Conservation (phyloP, 1,140 invertebrate genomes). For the Pseudomyrmex cubaensis region DNA sequence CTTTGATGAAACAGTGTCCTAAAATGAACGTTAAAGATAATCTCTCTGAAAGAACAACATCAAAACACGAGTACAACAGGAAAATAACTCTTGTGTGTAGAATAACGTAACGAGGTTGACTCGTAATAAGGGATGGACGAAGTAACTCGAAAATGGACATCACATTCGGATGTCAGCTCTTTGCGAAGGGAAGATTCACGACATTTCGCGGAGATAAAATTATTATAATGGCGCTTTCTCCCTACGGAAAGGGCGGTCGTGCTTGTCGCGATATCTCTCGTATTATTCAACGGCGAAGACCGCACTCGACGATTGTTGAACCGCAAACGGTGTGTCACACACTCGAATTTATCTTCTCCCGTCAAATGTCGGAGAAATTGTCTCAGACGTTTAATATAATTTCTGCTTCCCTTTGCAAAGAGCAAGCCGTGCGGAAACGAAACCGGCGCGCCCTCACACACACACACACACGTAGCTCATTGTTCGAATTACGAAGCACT, state of each 20-base stretch:
- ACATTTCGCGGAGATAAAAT: slow-evolving; percentile 22
- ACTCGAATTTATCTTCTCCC: slow-evolving; percentile 43
- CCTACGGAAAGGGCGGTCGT: too few species aligned
- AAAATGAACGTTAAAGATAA: too few species aligned
- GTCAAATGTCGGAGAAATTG: slow-evolving; percentile 37
- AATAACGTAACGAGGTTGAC: background rate
- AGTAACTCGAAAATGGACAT: background rate
- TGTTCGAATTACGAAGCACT: background rate
- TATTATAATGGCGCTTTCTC: background rate
- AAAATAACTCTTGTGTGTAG: background rate
- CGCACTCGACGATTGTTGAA: slow-evolving; percentile 24
- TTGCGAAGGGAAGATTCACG: background rate
- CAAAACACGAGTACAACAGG: too few species aligned
- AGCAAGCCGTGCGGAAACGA: background rate
- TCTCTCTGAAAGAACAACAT: too few species aligned
- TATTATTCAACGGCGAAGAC: slow-evolving; percentile 24
- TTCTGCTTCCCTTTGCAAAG: background rate
- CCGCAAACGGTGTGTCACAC: background rate
- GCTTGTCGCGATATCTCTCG: background rate
- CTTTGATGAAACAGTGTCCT: too few species aligned
- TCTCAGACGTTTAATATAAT: slow-evolving; percentile 3
- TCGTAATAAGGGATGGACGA: background rate
- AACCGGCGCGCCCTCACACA: background rate
- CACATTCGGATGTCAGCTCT: background rate
- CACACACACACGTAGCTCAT: background rate